Base-by-base conservation (phyloP, 2,113 vertebrate species). In the Amphilophus citrinellus region DNA sequence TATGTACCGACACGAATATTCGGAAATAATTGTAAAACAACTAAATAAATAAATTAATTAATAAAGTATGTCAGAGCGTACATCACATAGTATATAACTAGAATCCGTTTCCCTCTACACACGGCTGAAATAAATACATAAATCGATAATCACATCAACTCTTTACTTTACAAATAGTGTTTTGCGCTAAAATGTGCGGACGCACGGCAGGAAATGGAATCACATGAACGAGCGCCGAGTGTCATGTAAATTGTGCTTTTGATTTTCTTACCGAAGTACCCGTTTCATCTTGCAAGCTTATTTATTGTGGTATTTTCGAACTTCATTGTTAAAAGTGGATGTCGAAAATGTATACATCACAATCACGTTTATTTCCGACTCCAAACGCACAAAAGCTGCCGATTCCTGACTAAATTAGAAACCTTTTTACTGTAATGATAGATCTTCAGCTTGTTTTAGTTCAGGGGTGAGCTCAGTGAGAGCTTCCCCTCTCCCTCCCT, bases 141-240 rank as follows among this genome's bases (percentile, higher is more conserved):
- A 32, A 71, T 50, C 4, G 6, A 18, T 71, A 15, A 66, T 77
- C 71, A 68, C 30, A 60, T 81, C 62, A 71, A 85, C 79, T 62
- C 60, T 79, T 83, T 47, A 65, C 32, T 47, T 57, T 63, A 27
- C 47, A 8, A 4, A 42, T 80, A 79, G n/a, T 59, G 50, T 61
- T 87, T 90, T 86, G 85, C 63, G 61, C 87, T 63, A 53, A 86
- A 77, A 82, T 73, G 35, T 76, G 1, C 2, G 22, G 17, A 44
- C 42, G 75, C 75, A 79, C 77, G 58, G 66, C 42, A 62, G 27
- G 79, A 2, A 47, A 15, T 39, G 39, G 61, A 71, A 30, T 78
- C 77, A 35, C 66, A 35, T 56, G 76, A 88, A 82, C 57, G 61
- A 15, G 83, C 50, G 44, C 44, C 50, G 24, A 30, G 66, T 71